Conservation (phyloP, 2,797 vertebrate genomes). For the Brachymystax lenok region DNA sequence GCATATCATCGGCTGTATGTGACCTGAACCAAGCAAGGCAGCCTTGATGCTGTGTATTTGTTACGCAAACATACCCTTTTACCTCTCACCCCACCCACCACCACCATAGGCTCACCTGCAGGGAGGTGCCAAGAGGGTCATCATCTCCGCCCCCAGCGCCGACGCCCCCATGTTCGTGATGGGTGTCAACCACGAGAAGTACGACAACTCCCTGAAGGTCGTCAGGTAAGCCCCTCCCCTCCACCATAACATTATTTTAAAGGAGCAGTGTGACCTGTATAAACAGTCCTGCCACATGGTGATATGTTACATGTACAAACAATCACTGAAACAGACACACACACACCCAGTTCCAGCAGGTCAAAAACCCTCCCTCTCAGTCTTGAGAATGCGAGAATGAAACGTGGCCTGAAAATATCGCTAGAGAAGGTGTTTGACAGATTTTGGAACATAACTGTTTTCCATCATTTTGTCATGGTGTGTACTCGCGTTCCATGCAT, state of each 20-base stretch:
- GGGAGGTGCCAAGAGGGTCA: conserved; percentile 85
- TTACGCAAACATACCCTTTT: not conserved
- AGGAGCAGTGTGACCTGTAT: too few relatives aligned
- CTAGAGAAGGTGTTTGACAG: too few relatives aligned
- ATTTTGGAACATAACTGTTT: too few relatives aligned
- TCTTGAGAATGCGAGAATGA: too few relatives aligned
- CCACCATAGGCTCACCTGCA: conserved; percentile 81
- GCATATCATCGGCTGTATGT: too few relatives aligned
- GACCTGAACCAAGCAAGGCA: too few relatives aligned
- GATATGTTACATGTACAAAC: not conserved
- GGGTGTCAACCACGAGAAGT: conserved; percentile 87
- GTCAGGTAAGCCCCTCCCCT: conserved; percentile 75
- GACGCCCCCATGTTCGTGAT: conserved; percentile 91
- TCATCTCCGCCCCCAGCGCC: conserved; percentile 88
- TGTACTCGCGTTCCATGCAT: too few relatives aligned
- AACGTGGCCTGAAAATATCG: too few relatives aligned
- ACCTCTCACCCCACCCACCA: not conserved
- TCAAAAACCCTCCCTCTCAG: too few relatives aligned
- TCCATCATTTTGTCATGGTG: too few relatives aligned
- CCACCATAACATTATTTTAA: not conserved
- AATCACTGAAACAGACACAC: not conserved
- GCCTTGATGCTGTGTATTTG: not conserved
- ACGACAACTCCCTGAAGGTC: conserved; percentile 82
- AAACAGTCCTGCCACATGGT: not conserved
- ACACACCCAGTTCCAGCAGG: not conserved